Evolutionary conservation across 92 coral and sea anemone species (phyloP), one percentile per base, ranked within the genome.

Genomic region (Siderastrea siderea): DNA sequence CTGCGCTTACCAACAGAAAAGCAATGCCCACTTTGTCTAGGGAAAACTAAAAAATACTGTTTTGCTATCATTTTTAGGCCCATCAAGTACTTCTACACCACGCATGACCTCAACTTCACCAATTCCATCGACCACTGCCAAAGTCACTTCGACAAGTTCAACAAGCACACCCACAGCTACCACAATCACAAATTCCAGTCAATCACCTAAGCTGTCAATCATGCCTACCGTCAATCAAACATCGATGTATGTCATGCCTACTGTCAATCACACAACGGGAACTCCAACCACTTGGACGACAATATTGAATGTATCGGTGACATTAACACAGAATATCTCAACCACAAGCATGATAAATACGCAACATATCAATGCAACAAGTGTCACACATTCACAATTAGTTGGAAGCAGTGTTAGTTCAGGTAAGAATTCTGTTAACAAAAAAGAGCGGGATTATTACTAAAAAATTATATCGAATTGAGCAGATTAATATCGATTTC

Each of bases 341-440:
- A 16, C 43, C 7, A 17, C 57, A 46, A 48, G 47, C 47, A 26
- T 52, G 51, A 12, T 66, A 13, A 44, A 46, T 16, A 57, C 49
- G 13, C 81, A 16, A 48, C 65, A 49, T 13, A 80, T 66, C 38
- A 65, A 50, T 17, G 11, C 71, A 43, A 13, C 64, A 19, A 54
- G 74, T 11, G 74, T 57, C 43, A 65, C 61, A 19, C n/a, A 26
- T 13, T 67, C 73, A 44, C 50, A 38, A 38, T 66, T 47, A 15
- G 5, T 44, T 66, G n/a, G 8, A 52, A 69, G 77, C 6, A 81
- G 86, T 68, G 68, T 69, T 3, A 57, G 17, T 68, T 52, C 58
- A 81, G 86, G 86, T 81, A 69, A 67, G 13, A 67, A 26, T 38
- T 50, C 38, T 26, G 38, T 26, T 26, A 26, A 26, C 38, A 26